These are phyloP conservation scores for Hemistola chrysoprasaria DNA, from an alignment of 2,888 invertebrate species.

Conservation along the genomic window DNA sequence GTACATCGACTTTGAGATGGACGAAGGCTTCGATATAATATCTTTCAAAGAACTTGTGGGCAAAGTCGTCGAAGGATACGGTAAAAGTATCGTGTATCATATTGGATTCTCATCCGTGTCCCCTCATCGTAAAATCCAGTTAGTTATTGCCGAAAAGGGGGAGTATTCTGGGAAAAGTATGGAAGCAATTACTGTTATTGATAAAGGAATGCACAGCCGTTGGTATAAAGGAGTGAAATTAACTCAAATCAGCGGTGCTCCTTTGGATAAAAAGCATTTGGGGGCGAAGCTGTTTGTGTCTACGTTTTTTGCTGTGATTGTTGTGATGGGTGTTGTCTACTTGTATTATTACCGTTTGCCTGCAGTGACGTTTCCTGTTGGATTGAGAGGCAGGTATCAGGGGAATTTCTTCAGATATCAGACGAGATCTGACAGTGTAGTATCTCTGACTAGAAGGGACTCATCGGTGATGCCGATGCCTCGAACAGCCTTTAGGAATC, in stretches of 20 bases:
- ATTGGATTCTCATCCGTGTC: constrained; percentile 45
- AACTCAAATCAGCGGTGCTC: constrained; percentile 54
- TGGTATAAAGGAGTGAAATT: constrained; percentile 48
- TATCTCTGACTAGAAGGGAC: constrained; percentile 65
- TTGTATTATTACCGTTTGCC: constrained; percentile 60
- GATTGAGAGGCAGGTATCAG: constrained; percentile 31
- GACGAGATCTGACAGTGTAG: constrained; percentile 64
- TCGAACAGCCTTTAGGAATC: constrained; percentile 65
- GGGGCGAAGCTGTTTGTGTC: constrained; percentile 59
- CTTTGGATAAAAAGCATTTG: constrained; percentile 49
- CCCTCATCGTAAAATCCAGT: constrained; percentile 46
- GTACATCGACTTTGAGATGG: constrained; percentile 47
- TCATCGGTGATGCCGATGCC: constrained; percentile 45
- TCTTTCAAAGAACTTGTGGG: constrained; percentile 51
- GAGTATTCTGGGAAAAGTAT: constrained; percentile 60
- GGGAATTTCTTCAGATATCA: constrained; percentile 56
- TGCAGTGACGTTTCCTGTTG: constrained; percentile 36
- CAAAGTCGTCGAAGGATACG: constrained; percentile 42
- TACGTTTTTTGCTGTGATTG: constrained; percentile 57
- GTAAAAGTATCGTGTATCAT: constrained; percentile 48
- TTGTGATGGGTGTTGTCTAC: constrained; percentile 52
- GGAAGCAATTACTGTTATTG: constrained; percentile 50
- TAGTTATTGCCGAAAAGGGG: constrained; percentile 61
- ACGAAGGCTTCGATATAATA: constrained; percentile 51
- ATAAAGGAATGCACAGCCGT: constrained; percentile 42